Percentiles rank a stretch among this genome's conserved stretches.
Conservation (phyloP, 1,140 invertebrate species). For the Leptoteleia sp. region DNA sequence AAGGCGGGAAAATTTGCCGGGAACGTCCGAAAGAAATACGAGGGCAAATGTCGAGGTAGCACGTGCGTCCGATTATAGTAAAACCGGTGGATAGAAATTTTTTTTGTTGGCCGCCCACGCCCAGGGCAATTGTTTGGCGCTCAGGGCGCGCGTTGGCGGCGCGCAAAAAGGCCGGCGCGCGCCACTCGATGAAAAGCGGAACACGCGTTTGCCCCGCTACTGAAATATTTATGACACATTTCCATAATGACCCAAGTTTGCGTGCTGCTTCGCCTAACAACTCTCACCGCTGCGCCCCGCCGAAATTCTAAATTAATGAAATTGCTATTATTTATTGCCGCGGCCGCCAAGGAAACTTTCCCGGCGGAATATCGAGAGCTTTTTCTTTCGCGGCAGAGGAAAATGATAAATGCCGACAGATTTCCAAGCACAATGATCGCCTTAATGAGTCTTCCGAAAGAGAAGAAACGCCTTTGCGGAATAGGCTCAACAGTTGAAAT, state of each 20-base stretch:
- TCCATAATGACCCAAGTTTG: slow-evolving; percentile 69
- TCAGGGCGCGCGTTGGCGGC: too few species aligned
- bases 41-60: too few species aligned
- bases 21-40: too few species aligned
- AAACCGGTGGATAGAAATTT: too few species aligned
- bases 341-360: slow-evolving; percentile 24
- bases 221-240: slow-evolving; percentile 70
- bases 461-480: slow-evolving; percentile 19
- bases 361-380: slow-evolving; percentile 44
- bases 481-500: background rate
- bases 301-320: slow-evolving; percentile 63
- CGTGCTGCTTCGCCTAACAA: slow-evolving; percentile 57
- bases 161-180: slow-evolving; percentile 22
- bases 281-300: slow-evolving; percentile 30
- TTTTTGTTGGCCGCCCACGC: too few species aligned
- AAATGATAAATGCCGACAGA: slow-evolving; percentile 46
- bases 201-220: slow-evolving; percentile 60
- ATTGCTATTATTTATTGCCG: slow-evolving; percentile 57
- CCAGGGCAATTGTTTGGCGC: too few species aligned
- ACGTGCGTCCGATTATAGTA: too few species aligned
- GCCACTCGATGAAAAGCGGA: slow-evolving; percentile 46
- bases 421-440: slow-evolving; percentile 34
- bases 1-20: too few species aligned
- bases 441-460: slow-evolving; percentile 30
- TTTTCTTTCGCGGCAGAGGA: slow-evolving; percentile 28